Conservation (phyloP, 2,888 invertebrate genomes). For the Griposia aprilina region DNA sequence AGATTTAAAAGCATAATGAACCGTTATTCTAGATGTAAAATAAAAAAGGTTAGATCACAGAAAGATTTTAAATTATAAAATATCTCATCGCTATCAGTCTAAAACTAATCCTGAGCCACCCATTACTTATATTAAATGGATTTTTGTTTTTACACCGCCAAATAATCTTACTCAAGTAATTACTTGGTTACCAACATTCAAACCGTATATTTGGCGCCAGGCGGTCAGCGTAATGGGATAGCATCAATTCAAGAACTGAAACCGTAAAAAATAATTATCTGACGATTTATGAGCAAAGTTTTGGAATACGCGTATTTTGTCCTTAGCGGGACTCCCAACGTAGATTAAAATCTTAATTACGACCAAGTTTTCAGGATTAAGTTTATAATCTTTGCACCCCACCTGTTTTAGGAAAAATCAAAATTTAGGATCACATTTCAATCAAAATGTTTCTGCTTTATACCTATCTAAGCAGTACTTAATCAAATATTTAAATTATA, state of each 20-base stretch:
- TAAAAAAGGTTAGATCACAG: background rate
- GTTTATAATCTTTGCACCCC: slow-evolving; percentile 81
- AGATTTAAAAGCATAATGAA: slow-evolving; percentile 1
- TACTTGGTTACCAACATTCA: slow-evolving; percentile 19
- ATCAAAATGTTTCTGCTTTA: slow-evolving; percentile 40
- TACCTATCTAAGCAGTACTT: slow-evolving; percentile 18
- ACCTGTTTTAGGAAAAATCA: slow-evolving; percentile 72
- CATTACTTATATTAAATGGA: background rate
- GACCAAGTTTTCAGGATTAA: slow-evolving; percentile 84
- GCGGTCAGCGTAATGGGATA: slow-evolving; percentile 49
- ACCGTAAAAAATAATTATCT: slow-evolving; percentile 81
- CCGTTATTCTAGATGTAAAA: slow-evolving; percentile 6
- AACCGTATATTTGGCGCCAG: slow-evolving; percentile 42
- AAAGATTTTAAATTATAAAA: slow-evolving; percentile 19
- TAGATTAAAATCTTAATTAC: slow-evolving; percentile 89
- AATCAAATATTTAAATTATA: slow-evolving; percentile 41
- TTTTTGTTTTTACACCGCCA: background rate
- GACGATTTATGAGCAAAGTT: slow-evolving; percentile 85
- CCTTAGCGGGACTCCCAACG: slow-evolving; percentile 75
- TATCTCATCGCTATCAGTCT: background rate
- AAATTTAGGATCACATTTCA: slow-evolving; percentile 69
- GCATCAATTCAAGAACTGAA: slow-evolving; percentile 65
- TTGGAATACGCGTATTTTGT: slow-evolving; percentile 80
- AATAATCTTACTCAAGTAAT: slow-evolving; percentile 28
- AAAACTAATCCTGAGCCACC: background rate